Evolutionary conservation across 2,797 vertebrate species (phyloP).

Genomic region (Kryptolebias ocellatus): DNA sequence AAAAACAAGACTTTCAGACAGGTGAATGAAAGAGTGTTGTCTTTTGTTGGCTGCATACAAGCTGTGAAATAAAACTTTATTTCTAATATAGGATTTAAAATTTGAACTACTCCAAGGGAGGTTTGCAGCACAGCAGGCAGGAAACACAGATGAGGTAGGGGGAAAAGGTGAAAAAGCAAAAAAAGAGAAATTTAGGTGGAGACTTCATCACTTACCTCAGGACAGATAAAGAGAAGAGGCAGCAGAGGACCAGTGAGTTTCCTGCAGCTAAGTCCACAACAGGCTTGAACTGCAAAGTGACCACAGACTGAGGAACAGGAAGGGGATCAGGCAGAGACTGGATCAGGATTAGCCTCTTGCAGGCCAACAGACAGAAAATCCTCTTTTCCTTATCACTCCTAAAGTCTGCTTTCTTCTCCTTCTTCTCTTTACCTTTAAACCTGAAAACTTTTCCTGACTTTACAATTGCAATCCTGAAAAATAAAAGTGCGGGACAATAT

Average conservation of each 20-base stretch:
- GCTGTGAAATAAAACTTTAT: not conserved
- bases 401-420: slow-evolving; percentile 51
- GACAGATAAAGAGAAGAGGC: slow-evolving; percentile 30
- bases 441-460: not conserved
- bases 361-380: slow-evolving; percentile 65
- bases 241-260: slow-evolving; percentile 18
- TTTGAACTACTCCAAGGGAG: not conserved
- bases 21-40: not conserved
- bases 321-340: slow-evolving; percentile 43
- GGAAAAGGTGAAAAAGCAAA: not conserved
- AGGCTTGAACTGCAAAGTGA: slow-evolving; percentile 53
- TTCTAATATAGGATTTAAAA: not conserved
- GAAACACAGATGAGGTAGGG: not conserved
- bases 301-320: slow-evolving; percentile 43
- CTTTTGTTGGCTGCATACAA: not conserved
- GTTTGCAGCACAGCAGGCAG: not conserved
- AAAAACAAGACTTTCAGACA: not conserved
- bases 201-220: slow-evolving; percentile 55
- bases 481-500: not conserved
- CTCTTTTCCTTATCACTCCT: slow-evolving; percentile 72
- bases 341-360: slow-evolving; percentile 64
- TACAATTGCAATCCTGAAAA: not conserved
- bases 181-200: not conserved
- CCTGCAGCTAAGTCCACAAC: slow-evolving; percentile 48
- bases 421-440: slow-evolving; percentile 4